Base-by-base conservation (phyloP, 2,113 vertebrate species). In the Puffinus mauretanicus region DNA sequence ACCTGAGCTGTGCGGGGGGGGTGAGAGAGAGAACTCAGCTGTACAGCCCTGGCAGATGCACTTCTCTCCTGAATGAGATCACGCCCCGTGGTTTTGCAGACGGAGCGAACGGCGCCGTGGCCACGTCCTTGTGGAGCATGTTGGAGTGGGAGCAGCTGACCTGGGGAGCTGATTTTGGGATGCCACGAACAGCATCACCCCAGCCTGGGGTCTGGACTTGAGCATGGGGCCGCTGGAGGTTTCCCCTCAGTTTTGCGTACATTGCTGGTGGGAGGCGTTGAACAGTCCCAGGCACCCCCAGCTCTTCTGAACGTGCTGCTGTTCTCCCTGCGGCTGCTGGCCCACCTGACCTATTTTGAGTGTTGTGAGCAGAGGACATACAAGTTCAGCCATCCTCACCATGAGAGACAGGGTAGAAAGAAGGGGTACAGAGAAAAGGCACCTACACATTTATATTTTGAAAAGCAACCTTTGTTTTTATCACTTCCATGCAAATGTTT, bases 41-140 rank as follows among this genome's bases (percentile, higher is more conserved):
- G 40, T 62, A 30, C 76, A 93, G 40, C 44, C 18, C 17, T 13
- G 10, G 6, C 7, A 12, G 51, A 16, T 38, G 7, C 34, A 13
- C 21, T 67, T 69, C 36, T 65, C 26, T 57, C 44, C 36, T 13
- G 13, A 61, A 27, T 22, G 32, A 66, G 42, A 7, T 26, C 16
- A 18, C 11, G 73, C 3, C 19, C 16, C 6, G 1, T 10, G 17
- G 19, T 70, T 92, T 58, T 78, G 11, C 16, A 52, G 30, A 38
- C 11, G 77, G 7, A 44, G 27, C 1, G 2, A 91, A 73, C 0
- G 34, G 7, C 1, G 1, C 26, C 0, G 0, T 29, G 17, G 30
- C 17, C 49, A 16, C 0, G 0, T 40, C 6, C 22, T 52, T 29
- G 10, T 34, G 42, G 15, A 22, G 25, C 3, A 3, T 2, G 4